Base-by-base conservation (phyloP, 2,888 invertebrate species). In the Ochropleura leucogaster region DNA sequence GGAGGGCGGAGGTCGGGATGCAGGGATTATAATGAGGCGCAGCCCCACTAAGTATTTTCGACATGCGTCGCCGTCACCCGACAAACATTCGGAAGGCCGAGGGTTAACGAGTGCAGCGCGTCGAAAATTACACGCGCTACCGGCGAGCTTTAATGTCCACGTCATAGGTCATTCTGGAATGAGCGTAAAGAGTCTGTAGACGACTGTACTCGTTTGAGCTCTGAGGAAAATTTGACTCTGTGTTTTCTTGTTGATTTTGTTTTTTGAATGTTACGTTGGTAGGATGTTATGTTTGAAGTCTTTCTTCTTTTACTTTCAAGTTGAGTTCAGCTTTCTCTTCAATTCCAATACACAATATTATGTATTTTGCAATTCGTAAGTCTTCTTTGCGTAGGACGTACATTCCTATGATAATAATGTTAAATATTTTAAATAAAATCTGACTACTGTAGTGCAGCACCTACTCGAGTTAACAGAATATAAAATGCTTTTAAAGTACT, bases 31-130 rank as follows among this genome's bases (percentile, higher is more conserved):
- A 96, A 96, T 96, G 96, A 96, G 95, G 94, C 92, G 92, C 93
- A 91, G 93, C 95, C 96, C 95, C 95, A 95, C 95, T 95, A 96
- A 96, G 96, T 94, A 96, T 96, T 96, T 95, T 96, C 94, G 96
- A 96, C 96, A 96, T 96, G 96, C 96, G 95, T 95, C 92, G 95
- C 94, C 95, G 94, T 94, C 96, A 93, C 96, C 95, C 96, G 94
- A 90, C 96, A 95, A 96, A 95, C 95, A 95, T 95, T 95, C 92
- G 90, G 85, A 82, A 84, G 88, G 85, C 83, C 79, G 82, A 90
- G 93, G 94, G 95, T 92, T 93, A 92, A 93, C 94, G 92, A 93
- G 92, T 91, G 92, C 93, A 90, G 80, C 85, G 85, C 85, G 87
- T 89, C 90, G 91, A 93, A 93, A 94, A 94, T 94, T 94, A 93